Conservation (phyloP, 2,113 vertebrate genomes). For the Bucco capensis region DNA sequence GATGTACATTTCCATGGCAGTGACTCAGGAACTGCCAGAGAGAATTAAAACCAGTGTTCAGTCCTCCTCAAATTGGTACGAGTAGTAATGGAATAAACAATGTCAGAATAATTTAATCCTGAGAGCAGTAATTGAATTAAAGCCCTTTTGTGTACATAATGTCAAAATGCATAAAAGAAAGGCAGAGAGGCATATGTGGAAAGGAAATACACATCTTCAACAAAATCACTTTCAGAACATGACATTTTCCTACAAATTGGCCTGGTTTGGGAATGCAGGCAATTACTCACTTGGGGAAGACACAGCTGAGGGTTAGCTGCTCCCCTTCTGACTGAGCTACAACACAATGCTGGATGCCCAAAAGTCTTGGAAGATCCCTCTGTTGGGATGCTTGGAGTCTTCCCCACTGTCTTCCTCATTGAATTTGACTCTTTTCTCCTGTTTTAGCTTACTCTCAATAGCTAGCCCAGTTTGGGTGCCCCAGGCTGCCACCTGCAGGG, state of each 20-base stretch:
- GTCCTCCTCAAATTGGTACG: constrained; percentile 52
- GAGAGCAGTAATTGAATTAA: constrained; percentile 63
- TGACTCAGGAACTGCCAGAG: constrained; percentile 59
- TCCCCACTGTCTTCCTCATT: background rate
- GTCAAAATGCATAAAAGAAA: constrained; percentile 67
- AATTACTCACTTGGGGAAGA: constrained; percentile 10
- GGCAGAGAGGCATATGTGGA: constrained; percentile 54
- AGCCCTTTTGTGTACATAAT: constrained; percentile 64
- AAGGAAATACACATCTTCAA: constrained; percentile 59
- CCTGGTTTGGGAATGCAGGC: background rate
- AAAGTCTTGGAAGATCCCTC: background rate
- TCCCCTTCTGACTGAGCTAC: background rate
- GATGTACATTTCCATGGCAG: constrained; percentile 47
- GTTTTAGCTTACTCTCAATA: background rate
- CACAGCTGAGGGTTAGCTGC: background rate
- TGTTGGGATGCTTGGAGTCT: background rate
- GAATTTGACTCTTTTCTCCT: background rate
- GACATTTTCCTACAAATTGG: constrained; percentile 8
- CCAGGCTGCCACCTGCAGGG: background rate
- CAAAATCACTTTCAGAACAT: constrained; percentile 52
- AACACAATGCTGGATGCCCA: background rate
- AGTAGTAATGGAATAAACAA: constrained; percentile 69
- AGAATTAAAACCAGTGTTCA: constrained; percentile 64
- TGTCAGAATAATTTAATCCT: constrained; percentile 71
- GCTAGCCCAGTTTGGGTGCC: background rate